These are phyloP conservation scores for Patella ulyssiponensis DNA, from an alignment of 2,888 invertebrate species.

Conservation along the genomic window DNA sequence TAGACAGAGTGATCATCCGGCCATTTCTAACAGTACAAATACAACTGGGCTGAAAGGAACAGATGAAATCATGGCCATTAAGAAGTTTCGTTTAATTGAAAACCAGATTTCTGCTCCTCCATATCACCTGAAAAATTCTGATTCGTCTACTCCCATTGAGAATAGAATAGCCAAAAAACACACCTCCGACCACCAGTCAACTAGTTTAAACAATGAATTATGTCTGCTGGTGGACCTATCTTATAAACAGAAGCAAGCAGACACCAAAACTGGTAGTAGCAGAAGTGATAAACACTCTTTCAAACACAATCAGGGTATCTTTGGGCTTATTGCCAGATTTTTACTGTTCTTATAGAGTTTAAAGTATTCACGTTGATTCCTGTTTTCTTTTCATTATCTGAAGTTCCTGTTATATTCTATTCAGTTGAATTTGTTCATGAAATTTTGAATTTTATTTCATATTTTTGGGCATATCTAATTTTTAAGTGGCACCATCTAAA, in stretches of 20 bases:
- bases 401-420: too few species aligned
- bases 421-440: too few species aligned
- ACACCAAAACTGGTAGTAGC: neutral
- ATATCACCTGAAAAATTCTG: neutral
- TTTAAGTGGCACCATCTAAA: too few species aligned
- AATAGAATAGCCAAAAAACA: neutral
- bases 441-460: too few species aligned
- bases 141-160: conserved; percentile 1
- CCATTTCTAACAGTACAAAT: neutral
- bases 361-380: too few species aligned
- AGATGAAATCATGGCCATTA: neutral
- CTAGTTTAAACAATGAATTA: neutral
- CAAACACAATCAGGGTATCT: too few species aligned
- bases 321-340: too few species aligned
- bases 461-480: too few species aligned
- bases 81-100: neutral
- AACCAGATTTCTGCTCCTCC: neutral
- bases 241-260: conserved; percentile 4
- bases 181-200: neutral
- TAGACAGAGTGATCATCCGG: neutral
- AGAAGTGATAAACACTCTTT: too few species aligned
- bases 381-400: too few species aligned
- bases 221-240: neutral
- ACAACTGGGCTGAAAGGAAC: neutral
- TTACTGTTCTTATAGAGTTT: too few species aligned